Percentiles rank a stretch among this genome's conserved stretches.
Evolutionary conservation across 2,797 vertebrate species (phyloP).

Genomic region (Glyptemys insculpta): DNA sequence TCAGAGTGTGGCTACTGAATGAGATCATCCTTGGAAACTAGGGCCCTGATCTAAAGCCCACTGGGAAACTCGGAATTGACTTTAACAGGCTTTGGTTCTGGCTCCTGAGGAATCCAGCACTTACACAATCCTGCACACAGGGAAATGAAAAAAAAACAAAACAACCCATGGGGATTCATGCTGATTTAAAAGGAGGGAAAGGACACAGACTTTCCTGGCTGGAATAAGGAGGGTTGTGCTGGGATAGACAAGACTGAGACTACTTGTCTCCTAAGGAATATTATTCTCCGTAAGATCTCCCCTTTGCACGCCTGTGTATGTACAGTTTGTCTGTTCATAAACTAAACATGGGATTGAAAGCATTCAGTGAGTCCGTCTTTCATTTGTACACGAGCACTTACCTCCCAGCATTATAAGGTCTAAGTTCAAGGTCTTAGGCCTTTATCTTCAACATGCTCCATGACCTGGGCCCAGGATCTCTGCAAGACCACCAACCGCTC

Average conservation of each 20-base stretch:
- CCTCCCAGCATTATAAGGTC: not conserved
- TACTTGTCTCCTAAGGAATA: not conserved
- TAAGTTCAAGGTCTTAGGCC: not conserved
- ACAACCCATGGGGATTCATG: not conserved
- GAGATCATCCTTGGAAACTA: conserved; percentile 22
- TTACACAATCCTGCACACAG: not conserved
- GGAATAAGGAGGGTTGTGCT: not conserved
- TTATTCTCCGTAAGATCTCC: not conserved
- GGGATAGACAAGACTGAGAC: no score
- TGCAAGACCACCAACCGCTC: not conserved
- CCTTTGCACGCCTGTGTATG: not conserved
- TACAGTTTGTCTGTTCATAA: not conserved
- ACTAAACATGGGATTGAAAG: not conserved
- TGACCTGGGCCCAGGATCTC: not conserved
- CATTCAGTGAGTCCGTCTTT: not conserved
- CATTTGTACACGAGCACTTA: not conserved
- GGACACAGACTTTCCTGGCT: rapidly evolving
- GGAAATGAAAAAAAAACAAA: rapidly evolving
- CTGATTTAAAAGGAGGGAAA: rapidly evolving
- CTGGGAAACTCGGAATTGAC: not conserved
- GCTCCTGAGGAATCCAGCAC: not conserved
- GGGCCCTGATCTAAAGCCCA: not conserved
- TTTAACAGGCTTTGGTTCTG: not conserved
- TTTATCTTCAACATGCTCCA: not conserved
- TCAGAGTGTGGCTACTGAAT: not conserved